Conservation (phyloP, 2,797 vertebrate species). For the Rhabdomys pumilio region DNA sequence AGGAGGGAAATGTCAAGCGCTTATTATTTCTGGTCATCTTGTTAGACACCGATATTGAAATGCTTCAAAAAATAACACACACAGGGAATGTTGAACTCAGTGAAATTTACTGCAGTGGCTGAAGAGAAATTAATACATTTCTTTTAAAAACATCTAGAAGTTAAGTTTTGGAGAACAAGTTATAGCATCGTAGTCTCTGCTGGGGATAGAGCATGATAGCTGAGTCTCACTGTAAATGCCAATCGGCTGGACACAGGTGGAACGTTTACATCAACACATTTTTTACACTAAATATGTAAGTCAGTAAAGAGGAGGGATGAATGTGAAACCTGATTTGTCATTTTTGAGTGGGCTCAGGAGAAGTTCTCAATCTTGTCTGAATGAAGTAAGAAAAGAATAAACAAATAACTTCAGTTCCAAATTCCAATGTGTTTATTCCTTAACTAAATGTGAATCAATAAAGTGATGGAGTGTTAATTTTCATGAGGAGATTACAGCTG, state of each 20-base stretch:
- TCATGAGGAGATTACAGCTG: background rate
- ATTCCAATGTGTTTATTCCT: slow-evolving; percentile 40
- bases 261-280: background rate
- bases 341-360: background rate
- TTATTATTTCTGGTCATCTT: slow-evolving; percentile 71
- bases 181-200: background rate
- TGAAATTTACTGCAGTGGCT: slow-evolving; percentile 19
- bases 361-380: slow-evolving; percentile 22
- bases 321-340: slow-evolving; percentile 38
- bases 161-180: slow-evolving; percentile 20
- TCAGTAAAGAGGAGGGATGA: slow-evolving; percentile 55
- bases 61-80: slow-evolving; percentile 71
- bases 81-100: slow-evolving; percentile 33
- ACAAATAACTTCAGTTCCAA: slow-evolving; percentile 32
- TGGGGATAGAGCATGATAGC: slow-evolving; percentile 4
- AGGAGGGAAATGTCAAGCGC: slow-evolving; percentile 69
- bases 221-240: background rate
- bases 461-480: slow-evolving; percentile 47
- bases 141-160: slow-evolving; percentile 19
- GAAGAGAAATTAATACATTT: slow-evolving; percentile 59
- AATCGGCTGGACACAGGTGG: background rate
- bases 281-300: background rate
- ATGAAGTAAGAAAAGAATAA: slow-evolving; percentile 52
- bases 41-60: slow-evolving; percentile 73
- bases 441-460: slow-evolving; percentile 49